Evolutionary conservation across 2,113 vertebrate species (phyloP), one percentile per base, ranked within the genome.

Genomic region (Clarias magur): DNA sequence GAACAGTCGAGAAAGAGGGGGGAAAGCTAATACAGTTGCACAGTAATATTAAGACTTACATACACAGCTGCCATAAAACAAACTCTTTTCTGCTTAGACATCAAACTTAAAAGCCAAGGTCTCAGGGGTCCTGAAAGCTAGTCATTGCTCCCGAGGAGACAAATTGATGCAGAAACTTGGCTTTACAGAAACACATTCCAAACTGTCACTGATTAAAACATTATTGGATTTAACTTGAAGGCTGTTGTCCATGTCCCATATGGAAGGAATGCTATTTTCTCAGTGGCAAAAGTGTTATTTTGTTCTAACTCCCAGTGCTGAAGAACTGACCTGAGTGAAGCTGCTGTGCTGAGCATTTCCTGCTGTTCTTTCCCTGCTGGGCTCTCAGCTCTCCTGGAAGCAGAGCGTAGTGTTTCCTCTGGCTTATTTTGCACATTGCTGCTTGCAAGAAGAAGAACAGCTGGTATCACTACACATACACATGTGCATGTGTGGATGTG

Each of bases 361-460:
- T 84, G 80, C n/a, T 38, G 67, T 84, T 76, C 65, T 30, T 76
- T 84, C 82, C 82, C 59, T 85, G 73, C 82, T 56, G 68, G n/a
- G 3, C 86, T 23, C 85, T 68, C 67, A 70, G 70, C 68, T 90
- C 65, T 86, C 8, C 82, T 88, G 86, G 86, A 85, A 89, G 83
- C 80, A 57, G 84, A 78, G 62, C 19, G 17, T 57, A 42, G 85
- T 86, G 86, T 68, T 82, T 67, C 79, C 86, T 87, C 54, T 85
- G 83, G 67, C 73, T 84, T 56, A 56, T 38, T 70, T 85, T 54
- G 54, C 54, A 86, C 54, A 87, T 59, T 82, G 84, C 83, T 85
- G 87, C 85, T 88, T 86, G 85, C 60, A 73, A 90, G 88, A 93
- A 82, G 60, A 81, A 82, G 57, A 90, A 92, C 93, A 93, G 91